Evolutionary conservation across 2,888 invertebrate species (phyloP).

Genomic region (Lasius fuliginosus): DNA sequence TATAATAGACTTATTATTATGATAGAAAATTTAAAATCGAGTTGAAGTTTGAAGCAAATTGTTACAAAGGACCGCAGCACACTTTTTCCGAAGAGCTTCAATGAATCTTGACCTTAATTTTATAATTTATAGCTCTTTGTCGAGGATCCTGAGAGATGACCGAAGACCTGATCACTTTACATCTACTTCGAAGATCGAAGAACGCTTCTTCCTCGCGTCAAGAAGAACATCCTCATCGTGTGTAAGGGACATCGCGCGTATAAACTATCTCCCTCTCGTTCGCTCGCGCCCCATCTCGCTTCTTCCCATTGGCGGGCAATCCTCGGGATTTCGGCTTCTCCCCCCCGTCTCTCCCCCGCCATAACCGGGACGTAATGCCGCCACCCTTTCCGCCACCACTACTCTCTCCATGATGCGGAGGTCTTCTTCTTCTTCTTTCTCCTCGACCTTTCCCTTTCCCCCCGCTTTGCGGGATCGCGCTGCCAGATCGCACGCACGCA

Average conservation of each 20-base stretch:
- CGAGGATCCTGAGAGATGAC: background rate
- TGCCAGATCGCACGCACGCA: conserved; percentile 32
- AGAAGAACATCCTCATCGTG: conserved; percentile 58
- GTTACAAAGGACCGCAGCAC: background rate
- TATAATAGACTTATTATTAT: no score
- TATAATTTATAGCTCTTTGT: background rate
- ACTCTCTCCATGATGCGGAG: conserved; percentile 54
- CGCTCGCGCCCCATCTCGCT: conserved; percentile 38
- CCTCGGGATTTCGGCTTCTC: conserved; percentile 64
- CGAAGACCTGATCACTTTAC: background rate
- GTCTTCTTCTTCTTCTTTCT: conserved; percentile 63
- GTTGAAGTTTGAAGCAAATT: background rate
- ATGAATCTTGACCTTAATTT: background rate
- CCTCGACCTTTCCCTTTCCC: conserved; percentile 56
- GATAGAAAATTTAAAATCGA: background rate
- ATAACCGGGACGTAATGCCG: conserved; percentile 67
- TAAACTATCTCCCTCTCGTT: conserved; percentile 35
- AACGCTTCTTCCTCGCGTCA: background rate
- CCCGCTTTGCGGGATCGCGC: conserved; percentile 22
- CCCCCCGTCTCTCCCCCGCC: conserved; percentile 48
- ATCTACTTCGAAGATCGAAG: background rate
- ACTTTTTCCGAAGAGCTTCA: background rate
- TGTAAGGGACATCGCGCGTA: conserved; percentile 34
- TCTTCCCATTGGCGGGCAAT: conserved; percentile 29
- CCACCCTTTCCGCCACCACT: conserved; percentile 74